Evolutionary conservation across 2,797 vertebrate species (phyloP), one percentile per base, ranked within the genome.

Genomic region (Setipinna tenuifilis): DNA sequence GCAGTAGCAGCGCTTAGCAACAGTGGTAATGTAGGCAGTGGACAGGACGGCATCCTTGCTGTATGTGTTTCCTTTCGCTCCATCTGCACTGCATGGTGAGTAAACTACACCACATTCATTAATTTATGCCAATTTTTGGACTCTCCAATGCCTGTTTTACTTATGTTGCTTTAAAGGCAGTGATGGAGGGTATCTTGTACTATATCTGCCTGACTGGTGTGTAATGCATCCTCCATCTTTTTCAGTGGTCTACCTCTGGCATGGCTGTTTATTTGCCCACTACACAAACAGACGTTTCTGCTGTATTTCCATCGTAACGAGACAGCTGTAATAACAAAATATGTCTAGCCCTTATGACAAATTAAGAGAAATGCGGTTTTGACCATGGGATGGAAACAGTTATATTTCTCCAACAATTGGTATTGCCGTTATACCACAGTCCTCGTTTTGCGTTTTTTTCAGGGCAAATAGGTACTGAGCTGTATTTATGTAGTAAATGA

Each of bases 31-130:
- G 87, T 90, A 84, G 91, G 28, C 85, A 91, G 88, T 90, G 91
- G 81, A 82, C 83, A 44, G 83, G 85, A 88, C 59, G 10, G 81
- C 83, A 88, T 91, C 91, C 68, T 84, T 54, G 44, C 23, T 75
- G 61, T 84, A 57, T 71, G 19, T 61, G 31, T 54, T 25, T 59
- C 62, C 12, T 82, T 83, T 81, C 57, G 68, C 25, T 86, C 88
- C 65, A 44, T 85, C 71, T 82, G 80, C 19, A 57, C 75, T 80
- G 83, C 41, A 93, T 89, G 94, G 95, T 95, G 93, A 93, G 92
- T 75, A 83, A 81, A 81, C 71, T 2, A 44, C 6, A 16, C 35
- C 5, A 2, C 35, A 78, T 44, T 78, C 21, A 21, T 16, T 11
- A 35, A 4, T 35, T 31, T 31, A 3, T 44, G 71, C 17, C 71